These are phyloP conservation scores for Orthonyx spaldingii DNA, from an alignment of 2,113 vertebrate genomes.

Conservation along the genomic window DNA sequence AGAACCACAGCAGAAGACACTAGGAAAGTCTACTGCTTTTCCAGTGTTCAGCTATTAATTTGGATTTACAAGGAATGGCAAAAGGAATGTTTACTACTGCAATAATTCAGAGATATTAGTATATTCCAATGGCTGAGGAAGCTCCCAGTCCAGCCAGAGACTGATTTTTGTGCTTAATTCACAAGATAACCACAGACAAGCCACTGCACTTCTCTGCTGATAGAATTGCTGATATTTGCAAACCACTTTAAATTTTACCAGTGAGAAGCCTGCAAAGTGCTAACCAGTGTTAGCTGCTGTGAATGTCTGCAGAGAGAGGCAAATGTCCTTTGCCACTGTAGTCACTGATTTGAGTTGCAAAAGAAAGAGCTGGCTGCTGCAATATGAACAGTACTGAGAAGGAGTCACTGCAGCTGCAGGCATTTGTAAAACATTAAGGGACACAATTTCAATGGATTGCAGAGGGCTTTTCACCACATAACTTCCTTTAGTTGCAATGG, in stretches of 20 bases:
- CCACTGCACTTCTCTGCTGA: neutral
- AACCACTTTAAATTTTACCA: neutral
- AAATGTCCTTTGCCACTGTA: neutral
- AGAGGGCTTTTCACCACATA: constrained; percentile 22
- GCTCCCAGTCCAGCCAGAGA: neutral
- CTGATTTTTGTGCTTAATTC: neutral
- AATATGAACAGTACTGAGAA: neutral
- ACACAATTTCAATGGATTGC: neutral
- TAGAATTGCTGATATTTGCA: neutral
- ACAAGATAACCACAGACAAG: neutral
- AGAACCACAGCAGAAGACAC: neutral
- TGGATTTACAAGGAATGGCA: neutral
- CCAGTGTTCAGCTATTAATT: neutral
- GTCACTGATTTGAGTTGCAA: neutral
- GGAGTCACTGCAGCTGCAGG: neutral
- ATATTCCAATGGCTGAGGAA: neutral
- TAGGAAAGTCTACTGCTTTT: neutral
- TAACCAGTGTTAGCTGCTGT: neutral
- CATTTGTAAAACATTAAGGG: constrained; percentile 26
- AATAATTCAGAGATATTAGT: neutral
- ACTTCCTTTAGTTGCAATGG: neutral
- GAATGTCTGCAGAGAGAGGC: neutral
- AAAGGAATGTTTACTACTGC: neutral
- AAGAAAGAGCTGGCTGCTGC: neutral
- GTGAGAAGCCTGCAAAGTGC: neutral